Base-by-base conservation (phyloP, 2,113 vertebrate species). In the Nothocercus nigrocapillus region DNA sequence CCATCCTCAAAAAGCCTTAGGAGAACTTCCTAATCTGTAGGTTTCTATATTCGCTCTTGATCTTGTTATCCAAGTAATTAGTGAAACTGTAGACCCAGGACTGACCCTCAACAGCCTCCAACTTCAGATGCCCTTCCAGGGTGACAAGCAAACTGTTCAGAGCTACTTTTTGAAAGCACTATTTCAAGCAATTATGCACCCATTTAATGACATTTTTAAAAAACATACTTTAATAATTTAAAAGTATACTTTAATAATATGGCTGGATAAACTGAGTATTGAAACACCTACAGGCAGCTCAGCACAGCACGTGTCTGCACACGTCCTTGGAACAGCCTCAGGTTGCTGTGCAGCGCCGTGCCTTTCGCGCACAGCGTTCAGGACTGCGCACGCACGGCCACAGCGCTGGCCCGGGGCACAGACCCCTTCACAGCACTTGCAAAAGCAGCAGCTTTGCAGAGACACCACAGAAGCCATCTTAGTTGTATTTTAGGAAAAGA, bases 261-360 rank as follows among this genome's bases (percentile, higher is more conserved):
- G 2, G 45, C 51, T 86, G 0, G 1, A 69, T 68, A 77, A 4
- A 63, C 0, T 2, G 45, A 94, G 68, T 1, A 0, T 20, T 63
- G 51, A 92, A 90, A 85, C 25, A 85, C 34, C 76, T 54, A 28
- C 30, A 86, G 73, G 72, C 90, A 85, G 59, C 82, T 93, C 42
- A 24, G 1, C 2, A 53, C 70, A 82, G 64, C 49, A 21, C 9
- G 21, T 0, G 0, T 40, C 34, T 42, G 53, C 38, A 58, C 20
- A 14, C 21, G 22, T 17, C 49, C 34, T 36, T 5, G 0, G 42
- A 78, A 59, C 49, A 72, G 51, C 49, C 17, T 7, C 0, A 38
- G 1, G 30, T 8, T 64, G 42, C 76, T 38, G 70, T 53, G 47
- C 66, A 51, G 69, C 2, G 28, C 0, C 0, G 27, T 62, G 56